Base-by-base conservation (phyloP, 2,113 vertebrate species). In the Calypte anna region DNA sequence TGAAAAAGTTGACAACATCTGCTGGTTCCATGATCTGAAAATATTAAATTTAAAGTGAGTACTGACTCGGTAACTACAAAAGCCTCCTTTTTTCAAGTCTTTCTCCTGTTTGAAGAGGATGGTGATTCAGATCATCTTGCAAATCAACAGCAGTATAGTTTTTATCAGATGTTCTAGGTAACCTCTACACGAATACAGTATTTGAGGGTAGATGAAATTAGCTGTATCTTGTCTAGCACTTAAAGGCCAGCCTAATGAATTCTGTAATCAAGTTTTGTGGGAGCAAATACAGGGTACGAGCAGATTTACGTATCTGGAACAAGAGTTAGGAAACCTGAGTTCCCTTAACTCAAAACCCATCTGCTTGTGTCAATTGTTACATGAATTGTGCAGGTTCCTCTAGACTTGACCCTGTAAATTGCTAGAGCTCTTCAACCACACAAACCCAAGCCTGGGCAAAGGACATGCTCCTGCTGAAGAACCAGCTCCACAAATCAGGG, bases 41-140 rank as follows among this genome's bases (percentile, higher is more conserved):
- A 83, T 69, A 81, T 87, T 68, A 93, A 86, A 96, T 92, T 88
- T 86, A 90, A 94, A 82, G 15, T 17, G 11, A 93, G 7, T 89
- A 86, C 27, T 76, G 59, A 69, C 59, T 59, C 89, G 31, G 79
- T 93, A 86, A 55, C 30, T 88, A 54, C 22, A 75, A 72, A 76
- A 87, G 3, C 1, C n/a, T 91, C 24, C 86, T 95, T 93, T 95
- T 59, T 46, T 59, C 33, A 55, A 16, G 70, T 61, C 7, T 40
- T 40, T 40, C 40, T 40, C 40, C 4, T 92, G 18, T 78, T 93
- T 88, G 51, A 30, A 76, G 43, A 81, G 36, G 10, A 53, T 25
- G 3, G n/a, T 31, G 74, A 74, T 82, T 94, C 85, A 94, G 40
- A 59, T 36, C 28, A 87, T 55, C 31, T 82, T n/a, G 9, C n/a